These are phyloP conservation scores for Tapirus indicus DNA, from an alignment of 2,797 vertebrate genomes.

Conservation along the genomic window DNA sequence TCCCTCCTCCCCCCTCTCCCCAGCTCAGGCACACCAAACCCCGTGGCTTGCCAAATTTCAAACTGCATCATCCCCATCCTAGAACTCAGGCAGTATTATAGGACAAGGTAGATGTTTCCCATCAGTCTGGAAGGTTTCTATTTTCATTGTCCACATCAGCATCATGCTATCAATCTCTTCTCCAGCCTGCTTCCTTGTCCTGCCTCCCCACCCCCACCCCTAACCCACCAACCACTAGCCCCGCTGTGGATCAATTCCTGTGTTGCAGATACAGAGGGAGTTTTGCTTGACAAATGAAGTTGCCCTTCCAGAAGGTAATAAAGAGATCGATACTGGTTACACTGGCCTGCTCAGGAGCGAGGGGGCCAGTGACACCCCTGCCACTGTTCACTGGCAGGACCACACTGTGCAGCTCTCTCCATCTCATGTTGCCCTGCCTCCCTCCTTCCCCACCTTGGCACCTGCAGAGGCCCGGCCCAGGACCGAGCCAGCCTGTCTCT, in stretches of 20 bases:
- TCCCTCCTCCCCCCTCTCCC: background rate
- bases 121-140: slow-evolving; percentile 59
- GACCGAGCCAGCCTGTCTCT: background rate
- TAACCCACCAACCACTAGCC: background rate
- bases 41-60: background rate
- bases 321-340: slow-evolving; percentile 82
- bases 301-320: slow-evolving; percentile 81
- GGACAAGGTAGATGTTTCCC: slow-evolving; percentile 16
- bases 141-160: slow-evolving; percentile 43
- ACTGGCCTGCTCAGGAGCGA: background rate
- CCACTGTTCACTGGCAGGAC: background rate
- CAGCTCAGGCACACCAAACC: background rate
- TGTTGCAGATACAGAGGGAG: slow-evolving; percentile 76
- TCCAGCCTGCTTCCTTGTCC: background rate
- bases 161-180: background rate
- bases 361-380: background rate
- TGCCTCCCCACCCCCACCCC: background rate
- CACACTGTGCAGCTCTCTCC: background rate
- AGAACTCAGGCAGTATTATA: background rate
- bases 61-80: background rate
- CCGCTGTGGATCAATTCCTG: slow-evolving; percentile 35
- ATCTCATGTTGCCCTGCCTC: fast-evolving
- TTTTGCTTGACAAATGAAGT: slow-evolving; percentile 83
- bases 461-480: background rate
- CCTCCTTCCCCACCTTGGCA: background rate